These are phyloP conservation scores for Phyllotis vaccarum DNA, from an alignment of 2,797 vertebrate genomes.

Conservation along the genomic window DNA sequence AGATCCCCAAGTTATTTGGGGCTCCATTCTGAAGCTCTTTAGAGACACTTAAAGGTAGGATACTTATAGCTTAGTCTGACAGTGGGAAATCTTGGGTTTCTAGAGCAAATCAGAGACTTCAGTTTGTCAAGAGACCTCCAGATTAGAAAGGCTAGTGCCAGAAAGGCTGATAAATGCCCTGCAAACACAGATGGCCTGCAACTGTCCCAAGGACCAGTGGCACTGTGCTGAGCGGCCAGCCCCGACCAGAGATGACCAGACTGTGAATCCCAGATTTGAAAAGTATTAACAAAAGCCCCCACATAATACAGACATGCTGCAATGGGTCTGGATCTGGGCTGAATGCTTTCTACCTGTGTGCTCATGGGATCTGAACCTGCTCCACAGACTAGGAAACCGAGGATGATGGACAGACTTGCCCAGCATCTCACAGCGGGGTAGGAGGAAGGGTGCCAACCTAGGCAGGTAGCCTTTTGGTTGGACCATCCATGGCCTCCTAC, in stretches of 20 bases:
- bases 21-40: not conserved
- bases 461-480: not conserved
- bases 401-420: not conserved
- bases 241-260: not conserved
- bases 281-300: not conserved
- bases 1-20: not conserved
- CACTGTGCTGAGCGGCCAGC: not conserved
- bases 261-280: not conserved
- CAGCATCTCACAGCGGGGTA: not conserved
- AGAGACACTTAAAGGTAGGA: not conserved
- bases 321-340: accelerated
- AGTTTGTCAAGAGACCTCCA: not conserved
- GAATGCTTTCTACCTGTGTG: accelerated
- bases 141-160: not conserved
- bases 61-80: not conserved
- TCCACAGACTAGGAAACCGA: not conserved
- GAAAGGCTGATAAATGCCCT: not conserved
- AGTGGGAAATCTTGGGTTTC: not conserved
- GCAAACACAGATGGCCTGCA: not conserved
- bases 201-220: accelerated
- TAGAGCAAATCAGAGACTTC: not conserved
- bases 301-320: not conserved
- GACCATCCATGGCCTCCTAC: not conserved
- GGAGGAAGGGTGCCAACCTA: not conserved
- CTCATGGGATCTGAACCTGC: not conserved